phyloP scores from a whole-genome alignment of 2,888 invertebrate species.

The Polyommatus iphigenia region DNA sequence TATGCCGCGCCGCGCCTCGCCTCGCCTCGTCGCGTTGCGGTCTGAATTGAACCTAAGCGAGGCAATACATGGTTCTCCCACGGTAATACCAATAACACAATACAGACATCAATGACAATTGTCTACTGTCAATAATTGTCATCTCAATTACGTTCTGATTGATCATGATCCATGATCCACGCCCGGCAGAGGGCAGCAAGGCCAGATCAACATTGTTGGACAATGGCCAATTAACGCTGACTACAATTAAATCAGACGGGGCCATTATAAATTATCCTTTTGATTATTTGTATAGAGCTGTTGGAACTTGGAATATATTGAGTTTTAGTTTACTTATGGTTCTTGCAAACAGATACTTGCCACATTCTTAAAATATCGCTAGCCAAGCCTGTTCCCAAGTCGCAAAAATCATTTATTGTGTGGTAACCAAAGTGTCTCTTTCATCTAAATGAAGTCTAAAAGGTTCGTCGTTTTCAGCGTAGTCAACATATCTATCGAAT shows the following conservation, averaged over 20 bases:
- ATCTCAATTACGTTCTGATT: constrained; percentile 2
- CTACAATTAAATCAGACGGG: constrained; percentile 63
- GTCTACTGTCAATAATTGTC: constrained; percentile 1
- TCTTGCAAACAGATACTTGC: too few relatives aligned
- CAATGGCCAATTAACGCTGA: constrained; percentile 69
- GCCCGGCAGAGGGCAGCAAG: constrained; percentile 50
- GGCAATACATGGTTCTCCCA: not conserved
- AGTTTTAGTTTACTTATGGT: too few relatives aligned
- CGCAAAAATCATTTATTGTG: too few relatives aligned
- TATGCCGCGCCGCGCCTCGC: too few relatives aligned
- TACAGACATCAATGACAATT: constrained; percentile 14
- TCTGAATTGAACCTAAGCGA: too few relatives aligned
- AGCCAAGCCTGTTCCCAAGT: too few relatives aligned
- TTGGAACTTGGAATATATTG: constrained; percentile 21
- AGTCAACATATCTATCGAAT: too few relatives aligned
- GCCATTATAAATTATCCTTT: constrained; percentile 52
- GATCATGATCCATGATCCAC: constrained; percentile 11
- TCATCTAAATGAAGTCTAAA: too few relatives aligned
- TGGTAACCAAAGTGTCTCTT: too few relatives aligned
- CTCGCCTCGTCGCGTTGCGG: too few relatives aligned
- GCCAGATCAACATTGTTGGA: constrained; percentile 58
- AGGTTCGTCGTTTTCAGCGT: too few relatives aligned
- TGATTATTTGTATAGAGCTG: constrained; percentile 46
- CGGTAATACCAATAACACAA: not conserved
- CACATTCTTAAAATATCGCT: too few relatives aligned